Evolutionary conservation across 2,113 vertebrate genomes (phyloP).

Genomic region (Neomonachus schauinslandi): DNA sequence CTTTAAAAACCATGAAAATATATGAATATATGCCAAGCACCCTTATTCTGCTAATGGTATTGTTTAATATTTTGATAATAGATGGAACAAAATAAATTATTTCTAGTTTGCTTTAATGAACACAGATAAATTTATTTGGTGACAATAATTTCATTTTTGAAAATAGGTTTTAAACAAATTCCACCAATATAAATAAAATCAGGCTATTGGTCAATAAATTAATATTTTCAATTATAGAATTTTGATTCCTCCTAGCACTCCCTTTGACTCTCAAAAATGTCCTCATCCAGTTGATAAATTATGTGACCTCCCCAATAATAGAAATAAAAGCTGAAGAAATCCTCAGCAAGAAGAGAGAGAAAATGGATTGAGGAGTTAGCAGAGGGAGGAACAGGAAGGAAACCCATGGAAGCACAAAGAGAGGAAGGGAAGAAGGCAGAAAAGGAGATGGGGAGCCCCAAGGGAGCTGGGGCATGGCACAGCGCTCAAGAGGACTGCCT

Average conservation of each 20-base stretch:
- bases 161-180: slow-evolving; percentile 50
- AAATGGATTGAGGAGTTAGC: not conserved
- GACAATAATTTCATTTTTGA: slow-evolving; percentile 33
- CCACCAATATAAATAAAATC: not conserved
- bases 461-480: too few species aligned
- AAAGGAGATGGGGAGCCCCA: not conserved
- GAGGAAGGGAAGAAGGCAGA: not conserved
- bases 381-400: not conserved
- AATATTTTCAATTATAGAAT: not conserved
- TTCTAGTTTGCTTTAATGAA: slow-evolving; percentile 36
- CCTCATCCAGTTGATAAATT: not conserved
- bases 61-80: slow-evolving; percentile 47
- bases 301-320: not conserved
- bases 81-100: slow-evolving; percentile 25
- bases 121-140: slow-evolving; percentile 17
- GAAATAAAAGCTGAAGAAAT: not conserved
- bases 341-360: not conserved
- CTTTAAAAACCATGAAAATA: slow-evolving; percentile 45
- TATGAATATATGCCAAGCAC: not conserved
- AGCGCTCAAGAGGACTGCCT: not conserved
- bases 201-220: not conserved
- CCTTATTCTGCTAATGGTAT: slow-evolving; percentile 35
- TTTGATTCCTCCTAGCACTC: not conserved
- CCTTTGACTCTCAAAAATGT: not conserved
- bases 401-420: too few species aligned